Base-by-base conservation (phyloP, 2,888 invertebrate genomes). In the Pyralis farinalis region DNA sequence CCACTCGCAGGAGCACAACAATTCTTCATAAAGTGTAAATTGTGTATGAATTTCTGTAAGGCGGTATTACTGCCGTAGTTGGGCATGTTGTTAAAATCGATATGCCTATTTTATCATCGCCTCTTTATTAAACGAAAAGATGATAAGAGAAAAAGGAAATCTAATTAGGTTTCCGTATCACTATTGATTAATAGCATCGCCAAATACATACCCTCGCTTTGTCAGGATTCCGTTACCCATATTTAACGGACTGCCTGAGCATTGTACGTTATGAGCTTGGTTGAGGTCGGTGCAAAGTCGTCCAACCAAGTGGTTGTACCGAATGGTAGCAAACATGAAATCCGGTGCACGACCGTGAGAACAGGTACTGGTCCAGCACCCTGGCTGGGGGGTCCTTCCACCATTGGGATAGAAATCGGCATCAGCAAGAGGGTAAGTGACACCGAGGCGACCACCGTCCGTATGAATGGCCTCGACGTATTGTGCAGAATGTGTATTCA, bases 381-480 rank as follows among this genome's bases (percentile, higher is more conserved):
- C 63, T 0, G 64, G 63, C 51, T 60, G 59, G 5, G 58, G 58
- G 44, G 47, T 53, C 27, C 52, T 37, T 11, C 43, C 45, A 1
- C 49, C 43, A 20, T 49, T 49, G 8, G 45, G 69, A 40, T 71
- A 75, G 51, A 75, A 74, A 47, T 76, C 59, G 1, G 58, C 57
- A 31, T 64, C 35, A 1, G 56, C 61, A 12, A 69, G 58, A 0
- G 66, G 54, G 22, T 61, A 55, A 34, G 57, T 53, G 41, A 72
- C 68, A 12, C 72, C 74, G 1, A 69, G 56, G 8, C 50, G 7
- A 1, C 63, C 57, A 28, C 66, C 68, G 16, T 73, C 68, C 0
- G 74, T 74, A 45, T 74, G 71, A 36, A 75, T 71, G 1, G 56
- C 51, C 41, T 76, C 72, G 0, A 72, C 71, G 40, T 70, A 71